Evolutionary conservation across 2,888 invertebrate species (phyloP), one percentile per base, ranked within the genome.

Genomic region (Ornithoptera alexandrae): DNA sequence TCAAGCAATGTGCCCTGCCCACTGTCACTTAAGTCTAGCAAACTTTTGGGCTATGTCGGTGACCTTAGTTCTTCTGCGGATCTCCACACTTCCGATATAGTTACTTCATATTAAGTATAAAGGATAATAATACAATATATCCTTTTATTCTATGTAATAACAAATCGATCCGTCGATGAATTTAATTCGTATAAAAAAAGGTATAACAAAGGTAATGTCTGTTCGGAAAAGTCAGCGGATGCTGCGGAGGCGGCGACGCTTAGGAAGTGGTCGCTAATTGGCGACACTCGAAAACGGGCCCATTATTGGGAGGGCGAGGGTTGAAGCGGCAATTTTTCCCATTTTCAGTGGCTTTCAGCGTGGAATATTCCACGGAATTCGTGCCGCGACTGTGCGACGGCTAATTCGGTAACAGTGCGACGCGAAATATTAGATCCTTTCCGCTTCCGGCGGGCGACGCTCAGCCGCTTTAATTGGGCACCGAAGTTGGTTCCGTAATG

Each of bases 221-320:
- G 59, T 64, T 64, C 50, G 24, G 57, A 64, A 57, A 50, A 62
- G 69, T 65, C 67, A 58, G 42, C 62, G 30, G 62, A 62, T 39
- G 39, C 39, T 39, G n/a, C 30, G 36, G 42, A 39, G 20, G 62
- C 39, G 66, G 68, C 64, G 60, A 68, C 56, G 68, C 72, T 70
- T 60, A 50, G 69, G 70, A 74, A 74, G 73, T 75, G 75, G 71
- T 71, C 71, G 63, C 77, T 79, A 81, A 79, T 79, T 79, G 78
- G 78, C 72, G 73, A 73, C 77, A 77, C 78, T 79, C 71, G 72
- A 74, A 72, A 39, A 65, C 74, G 73, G 66, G 53, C 72, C 76
- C 73, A 74, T 78, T 78, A 77, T 77, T 72, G 73, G 73, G 72
- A 73, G 73, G 71, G 73, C 74, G 71, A 69, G 65, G 67, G 70